A percentile compares a stretch with the other conserved stretches of the same genome.
phyloP scores from a whole-genome alignment of 2,113 vertebrate genomes.

The Neogale vison region DNA sequence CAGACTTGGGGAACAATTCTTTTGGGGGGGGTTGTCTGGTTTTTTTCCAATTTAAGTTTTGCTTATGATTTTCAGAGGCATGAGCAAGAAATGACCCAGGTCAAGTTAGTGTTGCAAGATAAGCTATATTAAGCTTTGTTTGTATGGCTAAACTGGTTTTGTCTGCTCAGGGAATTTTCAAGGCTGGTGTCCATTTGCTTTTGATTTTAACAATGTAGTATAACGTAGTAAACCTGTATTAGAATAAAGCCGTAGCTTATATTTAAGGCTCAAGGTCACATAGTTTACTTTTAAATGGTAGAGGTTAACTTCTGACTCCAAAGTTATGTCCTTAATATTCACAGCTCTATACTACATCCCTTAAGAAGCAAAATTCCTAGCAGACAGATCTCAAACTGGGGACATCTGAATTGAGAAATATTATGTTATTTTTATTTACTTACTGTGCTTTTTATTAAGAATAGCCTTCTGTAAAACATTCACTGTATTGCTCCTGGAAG shows the following conservation, averaged over 20 bases:
- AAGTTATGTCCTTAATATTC: not conserved
- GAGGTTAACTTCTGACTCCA: not conserved
- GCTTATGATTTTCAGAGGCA: not conserved
- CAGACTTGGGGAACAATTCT: not conserved
- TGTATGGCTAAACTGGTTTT: not conserved
- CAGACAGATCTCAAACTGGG: not conserved
- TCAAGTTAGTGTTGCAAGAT: not conserved
- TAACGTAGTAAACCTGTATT: not conserved
- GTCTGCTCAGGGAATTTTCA: not conserved
- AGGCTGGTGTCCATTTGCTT: not conserved
- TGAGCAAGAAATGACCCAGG: not conserved
- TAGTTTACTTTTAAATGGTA: slow-evolving; percentile 14
- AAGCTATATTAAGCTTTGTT: not conserved
- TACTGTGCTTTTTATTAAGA: slow-evolving; percentile 45
- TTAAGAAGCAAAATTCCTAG: slow-evolving; percentile 19
- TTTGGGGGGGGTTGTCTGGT: not conserved
- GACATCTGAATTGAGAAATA: not conserved
- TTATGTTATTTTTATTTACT: slow-evolving; percentile 26
- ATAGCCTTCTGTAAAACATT: not conserved
- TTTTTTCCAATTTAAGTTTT: not conserved
- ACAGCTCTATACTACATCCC: not conserved
- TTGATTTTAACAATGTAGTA: not conserved
- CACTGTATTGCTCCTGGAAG: slow-evolving; percentile 22
- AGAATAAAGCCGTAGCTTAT: not conserved
- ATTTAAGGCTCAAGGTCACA: not conserved